These are phyloP conservation scores for Oostethus manadensis DNA, from an alignment of 2,113 vertebrate genomes.

Conservation along the genomic window DNA sequence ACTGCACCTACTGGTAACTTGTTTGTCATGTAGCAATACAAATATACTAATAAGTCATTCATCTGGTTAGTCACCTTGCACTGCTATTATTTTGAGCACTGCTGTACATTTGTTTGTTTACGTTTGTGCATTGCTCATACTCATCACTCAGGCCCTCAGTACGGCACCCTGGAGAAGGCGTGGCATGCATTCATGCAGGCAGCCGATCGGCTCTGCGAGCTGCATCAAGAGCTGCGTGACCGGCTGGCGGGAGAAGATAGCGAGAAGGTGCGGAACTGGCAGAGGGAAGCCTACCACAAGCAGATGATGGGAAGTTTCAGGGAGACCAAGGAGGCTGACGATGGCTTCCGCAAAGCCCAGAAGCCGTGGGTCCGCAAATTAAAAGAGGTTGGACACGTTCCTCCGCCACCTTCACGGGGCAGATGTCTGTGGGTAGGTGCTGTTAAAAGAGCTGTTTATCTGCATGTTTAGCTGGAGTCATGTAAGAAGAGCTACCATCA, in stretches of 20 bases:
- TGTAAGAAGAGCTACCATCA: slow-evolving; percentile 87
- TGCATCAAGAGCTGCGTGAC: slow-evolving; percentile 86
- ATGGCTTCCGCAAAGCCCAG: slow-evolving; percentile 94
- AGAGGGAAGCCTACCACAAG: slow-evolving; percentile 91
- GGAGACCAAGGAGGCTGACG: slow-evolving; percentile 87
- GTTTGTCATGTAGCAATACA: too few relatives aligned
- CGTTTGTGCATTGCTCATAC: not conserved
- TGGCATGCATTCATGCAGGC: slow-evolving; percentile 96
- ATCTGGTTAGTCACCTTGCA: too few relatives aligned
- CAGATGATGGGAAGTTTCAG: slow-evolving; percentile 92
- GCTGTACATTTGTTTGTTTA: not conserved
- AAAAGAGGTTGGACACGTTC: slow-evolving; percentile 76
- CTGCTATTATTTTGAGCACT: too few relatives aligned
- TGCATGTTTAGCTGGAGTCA: slow-evolving; percentile 77
- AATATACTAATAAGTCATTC: too few relatives aligned
- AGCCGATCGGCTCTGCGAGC: slow-evolving; percentile 85
- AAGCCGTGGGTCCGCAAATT: slow-evolving; percentile 94
- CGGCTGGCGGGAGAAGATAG: slow-evolving; percentile 82
- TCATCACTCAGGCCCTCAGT: slow-evolving; percentile 81
- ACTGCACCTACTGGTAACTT: too few relatives aligned
- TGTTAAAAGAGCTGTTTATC: not conserved
- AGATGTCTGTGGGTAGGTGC: not conserved
- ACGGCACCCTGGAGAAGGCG: slow-evolving; percentile 93
- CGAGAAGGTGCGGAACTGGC: slow-evolving; percentile 85
- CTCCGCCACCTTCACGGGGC: too few relatives aligned